Evolutionary conservation across 2,888 invertebrate genomes (phyloP).

Genomic region (Eutolmus rufibarbis): DNA sequence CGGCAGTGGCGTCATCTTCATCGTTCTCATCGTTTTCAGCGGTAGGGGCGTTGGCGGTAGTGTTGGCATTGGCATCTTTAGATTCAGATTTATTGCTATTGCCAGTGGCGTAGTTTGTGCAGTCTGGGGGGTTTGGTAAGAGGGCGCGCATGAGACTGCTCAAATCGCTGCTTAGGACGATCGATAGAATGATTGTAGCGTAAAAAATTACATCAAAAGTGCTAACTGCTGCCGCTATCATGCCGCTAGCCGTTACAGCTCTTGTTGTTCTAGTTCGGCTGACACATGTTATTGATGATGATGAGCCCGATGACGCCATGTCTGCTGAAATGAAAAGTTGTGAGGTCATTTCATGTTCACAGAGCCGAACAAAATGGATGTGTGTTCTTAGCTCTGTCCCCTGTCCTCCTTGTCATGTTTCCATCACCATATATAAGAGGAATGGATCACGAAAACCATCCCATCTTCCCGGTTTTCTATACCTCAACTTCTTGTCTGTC

Average conservation of each 20-base stretch:
- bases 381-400: not conserved
- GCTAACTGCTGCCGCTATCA: slow-evolving; percentile 48
- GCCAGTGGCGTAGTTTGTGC: not conserved
- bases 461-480: not conserved
- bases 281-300: slow-evolving; percentile 52
- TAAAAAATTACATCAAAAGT: slow-evolving; percentile 46
- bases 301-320: slow-evolving; percentile 50
- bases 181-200: slow-evolving; percentile 40
- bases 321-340: slow-evolving; percentile 47
- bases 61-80: not conserved
- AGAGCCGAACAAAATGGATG: slow-evolving; percentile 30
- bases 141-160: not conserved
- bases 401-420: not conserved
- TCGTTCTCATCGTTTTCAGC: not conserved
- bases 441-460: not conserved
- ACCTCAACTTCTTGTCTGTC: not conserved
- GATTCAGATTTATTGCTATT: not conserved
- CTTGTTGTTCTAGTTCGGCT: slow-evolving; percentile 48
- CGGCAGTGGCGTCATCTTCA: not conserved
- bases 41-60: not conserved
- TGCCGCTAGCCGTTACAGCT: slow-evolving; percentile 29
- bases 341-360: slow-evolving; percentile 42
- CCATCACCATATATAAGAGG: not conserved
- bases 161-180: slow-evolving; percentile 11
- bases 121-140: not conserved